Percentiles rank a stretch among this genome's conserved stretches.
Evolutionary conservation across 2,113 vertebrate species (phyloP).

Genomic region (Parotia lawesii): DNA sequence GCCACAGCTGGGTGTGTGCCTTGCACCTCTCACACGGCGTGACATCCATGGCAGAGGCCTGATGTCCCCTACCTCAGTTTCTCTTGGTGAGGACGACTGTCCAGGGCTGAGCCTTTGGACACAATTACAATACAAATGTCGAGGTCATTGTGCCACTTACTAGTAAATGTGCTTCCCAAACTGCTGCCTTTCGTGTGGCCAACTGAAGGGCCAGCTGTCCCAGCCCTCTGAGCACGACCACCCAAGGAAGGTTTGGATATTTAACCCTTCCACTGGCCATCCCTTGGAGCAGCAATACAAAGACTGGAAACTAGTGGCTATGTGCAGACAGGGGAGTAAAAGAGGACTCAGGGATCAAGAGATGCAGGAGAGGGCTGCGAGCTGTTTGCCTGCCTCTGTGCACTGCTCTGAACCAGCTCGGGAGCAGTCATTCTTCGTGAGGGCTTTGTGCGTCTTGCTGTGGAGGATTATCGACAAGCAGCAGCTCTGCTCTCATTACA

Average conservation of each 20-base stretch:
- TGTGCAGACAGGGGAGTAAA: background rate
- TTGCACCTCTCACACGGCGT: background rate
- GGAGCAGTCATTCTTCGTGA: background rate
- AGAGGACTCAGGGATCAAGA: accelerated
- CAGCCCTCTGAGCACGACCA: background rate
- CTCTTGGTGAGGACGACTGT: accelerated
- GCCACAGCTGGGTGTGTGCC: background rate
- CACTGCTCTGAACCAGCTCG: background rate
- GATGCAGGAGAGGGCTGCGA: background rate
- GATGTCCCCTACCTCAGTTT: background rate
- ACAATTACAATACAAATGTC: background rate
- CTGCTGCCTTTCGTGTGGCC: background rate
- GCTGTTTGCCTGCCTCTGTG: background rate
- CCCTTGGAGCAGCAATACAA: background rate
- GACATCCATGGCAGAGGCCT: too few species aligned
- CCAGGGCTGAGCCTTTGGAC: background rate
- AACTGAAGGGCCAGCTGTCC: background rate
- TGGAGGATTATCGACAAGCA: background rate
- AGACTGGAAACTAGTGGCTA: background rate
- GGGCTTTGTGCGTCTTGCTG: background rate
- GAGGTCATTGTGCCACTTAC: background rate
- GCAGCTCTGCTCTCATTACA: background rate
- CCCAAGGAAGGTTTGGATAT: background rate
- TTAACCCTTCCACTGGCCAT: background rate
- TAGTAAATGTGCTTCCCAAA: background rate